Base-by-base conservation (phyloP, 2,797 vertebrate genomes). In the Phoeniculus purpureus region DNA sequence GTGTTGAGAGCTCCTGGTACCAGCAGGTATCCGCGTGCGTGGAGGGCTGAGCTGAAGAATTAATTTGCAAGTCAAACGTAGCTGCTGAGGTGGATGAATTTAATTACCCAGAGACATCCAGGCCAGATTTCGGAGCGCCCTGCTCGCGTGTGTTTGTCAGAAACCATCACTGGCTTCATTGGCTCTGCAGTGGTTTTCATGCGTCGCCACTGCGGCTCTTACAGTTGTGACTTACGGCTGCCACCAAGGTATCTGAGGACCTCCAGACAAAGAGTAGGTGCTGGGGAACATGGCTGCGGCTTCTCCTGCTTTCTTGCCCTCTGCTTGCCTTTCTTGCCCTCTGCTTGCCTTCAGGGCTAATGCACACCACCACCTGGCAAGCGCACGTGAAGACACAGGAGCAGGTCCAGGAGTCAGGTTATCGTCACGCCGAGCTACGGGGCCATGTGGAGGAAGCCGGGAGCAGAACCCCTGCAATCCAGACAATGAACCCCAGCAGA, bases 161-260 rank as follows among this genome's bases (percentile, higher is more conserved):
- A 96, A 96, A 87, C 0, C 25, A 96, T 95, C 93, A 95, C 93
- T 96, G 95, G 94, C 95, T 93, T 93, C 94, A 93, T 95, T 96
- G 95, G 92, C 81, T 94, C 86, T 88, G 80, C 92, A 94, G 93
- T 95, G 85, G 94, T 93, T 92, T 90, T 90, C 82, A 55, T 81
- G 81, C 93, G 95, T 94, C 88, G 90, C 87, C 92, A 70, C 82
- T 73, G 92, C 75, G 47, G 66, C 75, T 87, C 80, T 94, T 96
- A 94, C 84, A 89, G 87, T 92, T 62, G 82, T 94, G 90, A 83
- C 90, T 75, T 95, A 96, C 92, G 92, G 86, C 94, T 96, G 94
- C 92, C 94, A 89, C 45, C 29, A 9, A 91, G 85, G 90, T 61
- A 90, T 80, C 91, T 19, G 82, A 95, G 76, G 71, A 91, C 59